Evolutionary conservation across 2,113 vertebrate genomes (phyloP), one percentile per base, ranked within the genome.

Genomic region (Colaptes auratus): DNA sequence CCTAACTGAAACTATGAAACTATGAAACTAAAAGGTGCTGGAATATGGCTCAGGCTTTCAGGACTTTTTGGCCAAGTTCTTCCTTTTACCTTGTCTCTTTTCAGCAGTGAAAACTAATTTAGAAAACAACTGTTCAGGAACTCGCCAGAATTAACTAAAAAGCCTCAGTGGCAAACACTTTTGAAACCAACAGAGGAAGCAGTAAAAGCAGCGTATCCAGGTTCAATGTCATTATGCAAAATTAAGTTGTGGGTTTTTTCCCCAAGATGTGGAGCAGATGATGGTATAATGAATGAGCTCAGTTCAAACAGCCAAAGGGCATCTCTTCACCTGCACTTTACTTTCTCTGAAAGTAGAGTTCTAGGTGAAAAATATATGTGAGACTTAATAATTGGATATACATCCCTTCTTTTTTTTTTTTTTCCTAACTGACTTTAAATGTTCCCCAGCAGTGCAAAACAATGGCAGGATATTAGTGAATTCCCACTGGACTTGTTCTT

Each of bases 391-490:
- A 36, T 36, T 36, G 36, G 36, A 36, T 36, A 36, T 36, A 36
- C 36, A 36, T 36, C 36, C 36, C 14, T 31, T 35, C 4, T 55
- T 60, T 14, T 42, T 71, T 96, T 97, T 97, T 96, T 97, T 98
- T 97, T 46, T 46, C 15, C 15, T 46, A 28, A 15, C 9, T 52
- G 4, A 61, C 59, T 50, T 84, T 23, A 88, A 52, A 85, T 69
- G 30, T 30, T 30, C 8, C 10, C 5, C 5, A 44, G 23, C 27
- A 5, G 4, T 2, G 30, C 59, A 88, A 76, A 46, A 46, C 15
- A 46, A 46, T 8, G 2, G 30, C 10, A 72, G 12, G 12, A 27
- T 63, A 36, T 63, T 52, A 78, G 27, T 55, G 27, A 61, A 50
- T 56, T 60, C 39, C 27, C 50, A 17, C 30, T 33, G 25, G 16